Evolutionary conservation across 2,888 invertebrate species (phyloP).

Genomic region (Napeogenes sylphis): DNA sequence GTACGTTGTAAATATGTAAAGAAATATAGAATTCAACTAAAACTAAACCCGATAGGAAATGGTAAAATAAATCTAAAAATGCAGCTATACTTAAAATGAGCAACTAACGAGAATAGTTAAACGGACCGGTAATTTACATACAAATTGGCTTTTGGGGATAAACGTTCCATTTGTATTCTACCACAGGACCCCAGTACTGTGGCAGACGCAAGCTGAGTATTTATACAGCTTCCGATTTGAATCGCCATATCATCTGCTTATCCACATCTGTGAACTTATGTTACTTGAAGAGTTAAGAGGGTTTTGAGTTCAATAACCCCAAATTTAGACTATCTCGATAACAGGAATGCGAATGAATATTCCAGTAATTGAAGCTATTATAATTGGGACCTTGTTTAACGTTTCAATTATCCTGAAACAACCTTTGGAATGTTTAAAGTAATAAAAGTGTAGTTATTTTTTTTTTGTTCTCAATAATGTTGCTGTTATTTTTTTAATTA

Average conservation of each 20-base stretch:
- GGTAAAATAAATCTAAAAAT: constrained; percentile 55
- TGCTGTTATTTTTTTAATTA: too few species aligned
- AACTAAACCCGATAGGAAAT: constrained; percentile 39
- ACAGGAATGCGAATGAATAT: background rate
- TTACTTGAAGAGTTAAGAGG: background rate
- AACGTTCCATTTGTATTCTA: constrained; percentile 77
- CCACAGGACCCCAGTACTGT: constrained; percentile 65
- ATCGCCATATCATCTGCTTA: constrained; percentile 40
- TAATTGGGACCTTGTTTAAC: background rate
- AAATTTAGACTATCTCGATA: background rate
- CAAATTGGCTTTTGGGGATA: constrained; percentile 77
- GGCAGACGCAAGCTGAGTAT: constrained; percentile 54
- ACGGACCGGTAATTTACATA: constrained; percentile 74
- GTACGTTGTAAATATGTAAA: too few species aligned
- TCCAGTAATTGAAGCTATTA: background rate
- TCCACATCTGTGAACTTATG: constrained; percentile 21
- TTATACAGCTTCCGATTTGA: constrained; percentile 72
- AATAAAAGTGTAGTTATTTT: background rate
- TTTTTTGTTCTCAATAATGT: background rate
- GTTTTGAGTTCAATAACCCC: constrained; percentile 10
- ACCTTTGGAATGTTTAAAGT: background rate
- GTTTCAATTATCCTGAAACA: background rate
- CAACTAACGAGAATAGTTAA: constrained; percentile 77
- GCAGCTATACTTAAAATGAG: constrained; percentile 71
- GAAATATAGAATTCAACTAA: background rate